Evolutionary conservation across 2,888 invertebrate genomes (phyloP).

Genomic region (Drosophila mettleri): DNA sequence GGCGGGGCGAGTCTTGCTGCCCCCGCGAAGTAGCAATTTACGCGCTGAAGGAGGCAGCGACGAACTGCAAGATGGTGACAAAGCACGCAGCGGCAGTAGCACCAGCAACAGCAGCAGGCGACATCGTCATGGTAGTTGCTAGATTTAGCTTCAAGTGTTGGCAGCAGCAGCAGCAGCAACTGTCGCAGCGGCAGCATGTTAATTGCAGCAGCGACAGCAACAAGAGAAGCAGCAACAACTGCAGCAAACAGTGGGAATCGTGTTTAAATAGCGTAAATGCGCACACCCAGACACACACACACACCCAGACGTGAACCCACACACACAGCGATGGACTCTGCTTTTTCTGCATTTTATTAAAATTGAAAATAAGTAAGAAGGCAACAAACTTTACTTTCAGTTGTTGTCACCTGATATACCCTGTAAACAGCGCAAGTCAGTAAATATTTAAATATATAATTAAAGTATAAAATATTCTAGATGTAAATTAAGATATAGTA

Average conservation of each 20-base stretch:
- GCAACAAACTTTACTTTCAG: not conserved
- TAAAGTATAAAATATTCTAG: too few species aligned
- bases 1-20: not conserved
- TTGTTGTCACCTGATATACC: not conserved
- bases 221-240: constrained; percentile 30
- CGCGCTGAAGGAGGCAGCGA: constrained; percentile 64
- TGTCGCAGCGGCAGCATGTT: constrained; percentile 55
- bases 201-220: constrained; percentile 52
- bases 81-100: constrained; percentile 55
- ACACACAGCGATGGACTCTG: constrained; percentile 13
- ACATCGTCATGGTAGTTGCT: constrained; percentile 25
- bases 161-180: constrained; percentile 29
- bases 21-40: constrained; percentile 79
- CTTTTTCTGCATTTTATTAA: constrained; percentile 45
- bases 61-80: constrained; percentile 68
- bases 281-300: constrained; percentile 18
- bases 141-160: constrained; percentile 59
- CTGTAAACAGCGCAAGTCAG: not conserved
- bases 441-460: too few species aligned
- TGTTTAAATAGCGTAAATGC: constrained; percentile 73
- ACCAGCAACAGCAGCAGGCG: constrained; percentile 20
- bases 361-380: constrained; percentile 59
- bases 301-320: constrained; percentile 11
- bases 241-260: constrained; percentile 65
- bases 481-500: too few species aligned